phyloP scores from a whole-genome alignment of 2,797 vertebrate genomes.

The Onychomys torridus region DNA sequence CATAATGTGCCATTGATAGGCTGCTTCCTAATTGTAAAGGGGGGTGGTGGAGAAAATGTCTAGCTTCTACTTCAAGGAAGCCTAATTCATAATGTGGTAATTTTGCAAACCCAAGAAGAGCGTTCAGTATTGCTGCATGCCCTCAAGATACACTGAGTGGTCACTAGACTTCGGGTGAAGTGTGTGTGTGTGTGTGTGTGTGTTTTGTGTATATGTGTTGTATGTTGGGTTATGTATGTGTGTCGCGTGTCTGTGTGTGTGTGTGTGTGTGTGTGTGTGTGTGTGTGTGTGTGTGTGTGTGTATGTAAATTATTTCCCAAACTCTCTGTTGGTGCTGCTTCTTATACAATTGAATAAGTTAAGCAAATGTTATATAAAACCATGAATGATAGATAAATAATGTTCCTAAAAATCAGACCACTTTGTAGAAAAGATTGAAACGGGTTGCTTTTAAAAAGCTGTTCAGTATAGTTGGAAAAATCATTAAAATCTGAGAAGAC shows the following conservation, averaged over 20 bases:
- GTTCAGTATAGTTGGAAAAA: conserved; percentile 41
- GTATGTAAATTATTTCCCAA: not conserved
- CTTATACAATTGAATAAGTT: conserved; percentile 34
- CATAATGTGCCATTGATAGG: not conserved
- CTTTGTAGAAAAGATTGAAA: conserved; percentile 20
- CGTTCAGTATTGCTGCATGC: not conserved
- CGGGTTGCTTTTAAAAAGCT: conserved; percentile 51
- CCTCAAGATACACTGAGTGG: not conserved
- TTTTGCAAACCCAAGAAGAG: not conserved
- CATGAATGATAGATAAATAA: not conserved
- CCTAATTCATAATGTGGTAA: not conserved
- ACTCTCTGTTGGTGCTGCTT: not conserved
- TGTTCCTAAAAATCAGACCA: conserved; percentile 21
- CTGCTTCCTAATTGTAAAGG: not conserved
- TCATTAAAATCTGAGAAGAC: conserved; percentile 38
- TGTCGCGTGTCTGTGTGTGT: not conserved
- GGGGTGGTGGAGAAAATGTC: not conserved
- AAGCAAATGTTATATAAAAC: conserved; percentile 12
- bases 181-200: not conserved
- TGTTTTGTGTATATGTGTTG: not conserved
- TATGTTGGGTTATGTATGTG: not conserved
- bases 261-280: not conserved
- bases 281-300: not conserved
- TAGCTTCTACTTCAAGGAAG: conserved; percentile 1
- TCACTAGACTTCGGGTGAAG: not conserved